Evolutionary conservation across 2,888 invertebrate species (phyloP), one percentile per base, ranked within the genome.

Genomic region (Papilio elwesi): DNA sequence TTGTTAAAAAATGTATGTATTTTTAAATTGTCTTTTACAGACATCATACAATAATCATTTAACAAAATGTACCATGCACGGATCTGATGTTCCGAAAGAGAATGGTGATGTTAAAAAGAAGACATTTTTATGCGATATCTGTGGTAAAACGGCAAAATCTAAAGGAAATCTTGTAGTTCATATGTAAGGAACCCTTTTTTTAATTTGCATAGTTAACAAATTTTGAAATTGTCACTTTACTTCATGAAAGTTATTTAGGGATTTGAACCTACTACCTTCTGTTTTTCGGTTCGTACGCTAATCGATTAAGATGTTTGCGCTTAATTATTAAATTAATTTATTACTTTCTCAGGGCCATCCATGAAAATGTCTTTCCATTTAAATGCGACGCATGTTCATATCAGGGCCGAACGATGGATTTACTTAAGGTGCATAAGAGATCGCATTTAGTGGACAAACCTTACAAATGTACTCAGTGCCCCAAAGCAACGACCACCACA

Each of bases 381-480:
- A 91, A 91, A 82, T 93, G 93, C 75, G 91, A 92, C 15, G 80
- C 82, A 53, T 93, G 93, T 74, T 91, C 92, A 0, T 93, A 93
- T 78, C 87, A 87, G 79, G 93, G 93, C 0, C 84, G 92, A 11
- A 92, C 92, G 0, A 82, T 88, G 82, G 92, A 93, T 76, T 82
- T 93, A 16, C 80, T 93, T 63, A 91, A 88, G 71, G 90, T 93
- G 1, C 93, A 93, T 81, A 90, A 91, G 74, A 78, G 93, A 57
- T 84, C 90, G 0, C 93, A 93, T 76, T 66, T 92, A 73, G 81
- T 76, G 0, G 93, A 92, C 70, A 91, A 92, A 76, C 93, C 93
- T 0, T 93, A 83, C 76, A 92, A 91, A 78, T 93, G 93, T 74
- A 78, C 88, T 0, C 89, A 89, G 71, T 93, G 93, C 75, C 87